phyloP scores from a whole-genome alignment of 2,888 invertebrate genomes.

The Nephrotoma appendiculata region DNA sequence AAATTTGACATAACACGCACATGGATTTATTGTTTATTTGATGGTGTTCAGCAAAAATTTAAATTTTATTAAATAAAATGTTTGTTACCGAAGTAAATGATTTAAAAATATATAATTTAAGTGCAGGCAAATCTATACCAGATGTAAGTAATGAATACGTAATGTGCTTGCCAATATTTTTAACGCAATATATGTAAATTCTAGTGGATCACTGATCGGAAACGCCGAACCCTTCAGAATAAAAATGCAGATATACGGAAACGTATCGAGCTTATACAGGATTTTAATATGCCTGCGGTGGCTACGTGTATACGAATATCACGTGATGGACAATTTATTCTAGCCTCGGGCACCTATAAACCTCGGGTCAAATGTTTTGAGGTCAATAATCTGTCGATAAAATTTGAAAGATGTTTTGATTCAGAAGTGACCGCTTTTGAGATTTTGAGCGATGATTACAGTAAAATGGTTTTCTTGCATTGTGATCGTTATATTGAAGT shows the following conservation, averaged over 20 bases:
- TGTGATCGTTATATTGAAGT: slow-evolving; percentile 88
- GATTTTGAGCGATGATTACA: slow-evolving; percentile 87
- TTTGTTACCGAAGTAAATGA: slow-evolving; percentile 88
- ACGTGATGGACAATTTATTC: slow-evolving; percentile 80
- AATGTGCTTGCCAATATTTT: slow-evolving; percentile 9
- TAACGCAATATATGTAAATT: slow-evolving; percentile 19
- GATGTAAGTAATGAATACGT: slow-evolving; percentile 52
- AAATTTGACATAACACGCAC: background rate
- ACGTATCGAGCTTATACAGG: slow-evolving; percentile 92
- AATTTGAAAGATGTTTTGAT: slow-evolving; percentile 96
- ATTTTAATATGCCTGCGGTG: slow-evolving; percentile 97
- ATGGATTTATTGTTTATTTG: background rate
- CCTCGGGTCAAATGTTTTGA: slow-evolving; percentile 94
- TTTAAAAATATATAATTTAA: slow-evolving; percentile 95
- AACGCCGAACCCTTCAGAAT: slow-evolving; percentile 64
- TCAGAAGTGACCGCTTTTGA: slow-evolving; percentile 91
- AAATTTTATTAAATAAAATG: slow-evolving; percentile 41
- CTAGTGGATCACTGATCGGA: slow-evolving; percentile 77
- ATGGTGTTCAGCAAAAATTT: background rate
- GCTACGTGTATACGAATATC: slow-evolving; percentile 74
- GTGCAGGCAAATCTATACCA: slow-evolving; percentile 90
- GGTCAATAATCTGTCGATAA: slow-evolving; percentile 86
- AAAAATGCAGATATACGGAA: slow-evolving; percentile 81
- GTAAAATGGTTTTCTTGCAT: slow-evolving; percentile 75
- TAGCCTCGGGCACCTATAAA: slow-evolving; percentile 91